A percentile compares a stretch with the other conserved stretches of the same genome.
Conservation (phyloP, 2,797 vertebrate genomes). For the Amniataba percoides region DNA sequence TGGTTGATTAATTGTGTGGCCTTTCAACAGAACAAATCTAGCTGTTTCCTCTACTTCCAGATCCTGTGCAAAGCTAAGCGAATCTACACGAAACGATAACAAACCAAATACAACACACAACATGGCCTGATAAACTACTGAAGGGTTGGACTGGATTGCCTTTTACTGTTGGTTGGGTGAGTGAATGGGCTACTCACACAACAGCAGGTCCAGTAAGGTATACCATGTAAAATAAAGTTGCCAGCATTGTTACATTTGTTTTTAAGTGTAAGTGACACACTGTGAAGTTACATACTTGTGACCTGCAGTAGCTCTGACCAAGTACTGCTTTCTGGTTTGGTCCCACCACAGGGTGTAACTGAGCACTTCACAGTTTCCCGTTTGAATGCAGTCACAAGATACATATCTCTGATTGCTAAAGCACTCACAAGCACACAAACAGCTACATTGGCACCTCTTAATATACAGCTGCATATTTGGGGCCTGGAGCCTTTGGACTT, state of each 20-base stretch:
- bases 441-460: conserved; percentile 57
- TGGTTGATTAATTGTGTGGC: background rate
- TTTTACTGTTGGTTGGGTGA: background rate
- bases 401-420: conserved; percentile 51
- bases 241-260: conserved; percentile 29
- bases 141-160: background rate
- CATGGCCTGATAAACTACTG: background rate
- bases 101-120: background rate
- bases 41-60: background rate
- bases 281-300: conserved; percentile 49
- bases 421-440: conserved; percentile 36
- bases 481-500: conserved; percentile 25
- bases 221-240: conserved; percentile 4
- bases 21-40: no score
- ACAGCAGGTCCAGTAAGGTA: background rate
- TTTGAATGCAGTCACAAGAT: conserved; percentile 66
- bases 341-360: conserved; percentile 64
- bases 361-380: conserved; percentile 64
- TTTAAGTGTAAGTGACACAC: conserved; percentile 20
- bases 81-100: background rate
- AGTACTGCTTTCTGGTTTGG: conserved; percentile 40
- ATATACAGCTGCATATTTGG: conserved; percentile 30
- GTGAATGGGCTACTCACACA: background rate
- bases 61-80: background rate
- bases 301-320: conserved; percentile 26